Percentiles rank a stretch among this genome's conserved stretches.
Conservation (phyloP, 2,113 vertebrate species). For the Ardeotis arabs region DNA sequence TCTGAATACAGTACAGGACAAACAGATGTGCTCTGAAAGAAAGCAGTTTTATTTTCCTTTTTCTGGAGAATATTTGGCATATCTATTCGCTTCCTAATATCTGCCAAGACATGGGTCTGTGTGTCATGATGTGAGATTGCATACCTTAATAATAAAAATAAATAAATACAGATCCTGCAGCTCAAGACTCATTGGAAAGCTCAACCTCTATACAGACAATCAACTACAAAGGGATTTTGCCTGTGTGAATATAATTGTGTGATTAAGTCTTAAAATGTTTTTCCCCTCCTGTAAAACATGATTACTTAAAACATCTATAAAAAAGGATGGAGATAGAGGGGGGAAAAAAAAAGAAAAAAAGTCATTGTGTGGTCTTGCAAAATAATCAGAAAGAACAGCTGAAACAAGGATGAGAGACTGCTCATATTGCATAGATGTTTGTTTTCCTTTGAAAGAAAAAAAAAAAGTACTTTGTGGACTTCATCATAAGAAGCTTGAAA, state of each 20-base stretch:
- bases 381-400: background rate
- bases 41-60: background rate
- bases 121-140: background rate
- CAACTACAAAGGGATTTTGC: background rate
- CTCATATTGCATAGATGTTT: background rate
- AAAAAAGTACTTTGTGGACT: background rate
- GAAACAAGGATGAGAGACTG: background rate
- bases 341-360: fast-evolving
- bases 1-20: background rate
- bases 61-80: background rate
- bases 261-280: background rate
- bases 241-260: background rate
- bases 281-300: background rate
- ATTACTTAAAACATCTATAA: background rate
- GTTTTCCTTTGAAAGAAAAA: background rate
- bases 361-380: background rate
- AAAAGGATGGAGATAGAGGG: background rate
- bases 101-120: background rate
- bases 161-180: background rate
- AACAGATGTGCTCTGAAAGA: background rate
- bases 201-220: background rate
- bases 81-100: background rate
- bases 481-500: background rate
- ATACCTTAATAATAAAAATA: background rate
- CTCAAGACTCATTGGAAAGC: background rate